Percentiles rank a stretch among this genome's conserved stretches.
Evolutionary conservation across 2,797 vertebrate species (phyloP).

Genomic region (Hoplostethus atlanticus): DNA sequence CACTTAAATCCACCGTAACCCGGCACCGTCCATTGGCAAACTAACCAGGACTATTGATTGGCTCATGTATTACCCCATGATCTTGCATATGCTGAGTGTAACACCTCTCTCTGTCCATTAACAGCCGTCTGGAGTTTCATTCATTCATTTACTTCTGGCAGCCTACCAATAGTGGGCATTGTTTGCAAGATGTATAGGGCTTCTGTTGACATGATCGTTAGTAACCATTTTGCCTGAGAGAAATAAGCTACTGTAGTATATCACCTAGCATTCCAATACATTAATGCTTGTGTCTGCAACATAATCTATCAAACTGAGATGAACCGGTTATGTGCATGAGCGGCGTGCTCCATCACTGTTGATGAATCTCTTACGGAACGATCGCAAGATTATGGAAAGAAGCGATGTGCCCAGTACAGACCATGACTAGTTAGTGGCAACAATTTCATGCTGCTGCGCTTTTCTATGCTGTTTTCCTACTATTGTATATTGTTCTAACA

Average conservation of each 20-base stretch:
- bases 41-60: conserved; percentile 78
- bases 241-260: conserved; percentile 73
- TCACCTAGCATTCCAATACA: conserved; percentile 75
- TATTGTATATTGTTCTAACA: not conserved
- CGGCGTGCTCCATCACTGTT: conserved; percentile 58
- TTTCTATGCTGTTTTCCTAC: conserved; percentile 17
- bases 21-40: conserved; percentile 69
- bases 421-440: conserved; percentile 36
- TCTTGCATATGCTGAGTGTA: conserved; percentile 78
- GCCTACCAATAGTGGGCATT: conserved; percentile 72
- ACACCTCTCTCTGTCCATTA: conserved; percentile 81
- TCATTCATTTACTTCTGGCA: conserved; percentile 79
- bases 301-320: conserved; percentile 74
- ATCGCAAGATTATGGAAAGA: conserved; percentile 56
- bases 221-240: conserved; percentile 78
- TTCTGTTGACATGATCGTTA: conserved; percentile 79
- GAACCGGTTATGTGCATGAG: conserved; percentile 25
- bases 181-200: conserved; percentile 79
- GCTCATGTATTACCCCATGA: conserved; percentile 76
- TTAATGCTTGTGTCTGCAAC: conserved; percentile 71
- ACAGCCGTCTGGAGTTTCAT: conserved; percentile 77
- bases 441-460: conserved; percentile 29
- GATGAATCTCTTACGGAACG: conserved; percentile 66
- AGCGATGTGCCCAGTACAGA: conserved; percentile 20
- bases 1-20: conserved; percentile 66